Evolutionary conservation across 2,113 vertebrate species (phyloP).

Genomic region (Saccopteryx leptura): DNA sequence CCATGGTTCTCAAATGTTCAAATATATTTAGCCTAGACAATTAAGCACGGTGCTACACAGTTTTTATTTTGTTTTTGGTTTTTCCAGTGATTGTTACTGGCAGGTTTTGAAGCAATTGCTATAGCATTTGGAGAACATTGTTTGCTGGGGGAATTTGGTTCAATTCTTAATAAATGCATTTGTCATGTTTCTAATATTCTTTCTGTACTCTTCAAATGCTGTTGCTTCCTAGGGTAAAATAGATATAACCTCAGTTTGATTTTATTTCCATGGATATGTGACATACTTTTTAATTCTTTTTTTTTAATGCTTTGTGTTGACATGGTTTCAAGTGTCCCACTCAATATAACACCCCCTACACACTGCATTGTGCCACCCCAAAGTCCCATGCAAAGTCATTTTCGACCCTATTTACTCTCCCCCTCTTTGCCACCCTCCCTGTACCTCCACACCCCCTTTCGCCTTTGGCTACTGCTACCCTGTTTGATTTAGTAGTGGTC

Average conservation of each 20-base stretch:
- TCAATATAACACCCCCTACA: no score
- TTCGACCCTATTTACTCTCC: no score
- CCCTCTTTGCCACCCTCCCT: no score
- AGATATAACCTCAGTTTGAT: neutral
- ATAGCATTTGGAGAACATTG: neutral
- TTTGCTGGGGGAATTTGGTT: slow-evolving; percentile 23
- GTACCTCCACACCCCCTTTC: no score
- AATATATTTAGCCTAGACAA: neutral
- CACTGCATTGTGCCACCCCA: no score
- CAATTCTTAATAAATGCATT: slow-evolving; percentile 54
- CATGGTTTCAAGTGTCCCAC: no score
- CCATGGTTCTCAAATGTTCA: neutral
- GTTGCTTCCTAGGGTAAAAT: slow-evolving; percentile 6
- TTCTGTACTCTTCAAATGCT: slow-evolving; percentile 37
- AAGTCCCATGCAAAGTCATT: no score
- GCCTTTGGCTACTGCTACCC: no score
- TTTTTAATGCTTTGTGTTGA: no score
- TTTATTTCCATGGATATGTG: no score
- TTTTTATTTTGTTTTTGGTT: neutral
- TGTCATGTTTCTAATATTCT: slow-evolving; percentile 22
- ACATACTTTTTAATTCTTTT: no score
- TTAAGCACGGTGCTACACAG: neutral
- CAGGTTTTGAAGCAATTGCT: slow-evolving; percentile 8
- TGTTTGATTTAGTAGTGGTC: neutral
- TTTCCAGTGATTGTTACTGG: neutral